These are phyloP conservation scores for Oscheius sp. DNA, from an alignment of 2,888 invertebrate species.

Conservation along the genomic window DNA sequence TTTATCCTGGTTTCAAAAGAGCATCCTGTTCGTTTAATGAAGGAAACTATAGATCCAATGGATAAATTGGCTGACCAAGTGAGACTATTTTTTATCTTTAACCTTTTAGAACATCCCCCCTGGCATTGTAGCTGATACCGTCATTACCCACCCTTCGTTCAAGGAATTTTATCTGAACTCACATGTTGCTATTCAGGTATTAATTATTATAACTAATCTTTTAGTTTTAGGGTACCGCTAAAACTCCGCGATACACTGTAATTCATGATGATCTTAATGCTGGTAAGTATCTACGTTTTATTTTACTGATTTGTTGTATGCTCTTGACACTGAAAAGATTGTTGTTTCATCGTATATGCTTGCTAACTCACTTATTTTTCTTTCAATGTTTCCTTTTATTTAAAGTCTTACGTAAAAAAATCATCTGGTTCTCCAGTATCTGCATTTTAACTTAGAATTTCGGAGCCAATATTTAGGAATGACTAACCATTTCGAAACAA, in stretches of 20 bases:
- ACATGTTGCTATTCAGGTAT: conserved; percentile 63
- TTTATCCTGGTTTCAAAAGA: conserved; percentile 57
- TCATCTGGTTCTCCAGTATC: too few species aligned
- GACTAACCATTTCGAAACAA: too few species aligned
- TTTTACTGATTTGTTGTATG: too few species aligned
- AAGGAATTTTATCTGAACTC: conserved; percentile 63
- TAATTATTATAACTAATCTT: not conserved
- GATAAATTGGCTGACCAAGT: not conserved
- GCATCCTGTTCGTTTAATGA: conserved; percentile 53
- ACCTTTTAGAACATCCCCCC: conserved; percentile 56
- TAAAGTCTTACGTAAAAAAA: too few species aligned
- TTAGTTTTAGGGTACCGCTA: conserved; percentile 60
- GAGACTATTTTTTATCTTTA: conserved; percentile 45
- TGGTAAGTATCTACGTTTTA: too few species aligned
- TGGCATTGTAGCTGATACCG: conserved; percentile 60
- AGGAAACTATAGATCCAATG: not conserved
- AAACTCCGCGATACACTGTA: conserved; percentile 63
- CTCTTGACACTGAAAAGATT: too few species aligned
- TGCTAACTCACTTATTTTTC: too few species aligned
- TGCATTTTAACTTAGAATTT: too few species aligned
- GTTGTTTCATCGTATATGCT: too few species aligned
- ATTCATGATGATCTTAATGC: conserved; percentile 56
- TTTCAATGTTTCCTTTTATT: too few species aligned
- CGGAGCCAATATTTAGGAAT: too few species aligned
- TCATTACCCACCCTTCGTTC: conserved; percentile 49